Base-by-base conservation (phyloP, 1,140 invertebrate genomes). In the Zaprionus camerounensis region DNA sequence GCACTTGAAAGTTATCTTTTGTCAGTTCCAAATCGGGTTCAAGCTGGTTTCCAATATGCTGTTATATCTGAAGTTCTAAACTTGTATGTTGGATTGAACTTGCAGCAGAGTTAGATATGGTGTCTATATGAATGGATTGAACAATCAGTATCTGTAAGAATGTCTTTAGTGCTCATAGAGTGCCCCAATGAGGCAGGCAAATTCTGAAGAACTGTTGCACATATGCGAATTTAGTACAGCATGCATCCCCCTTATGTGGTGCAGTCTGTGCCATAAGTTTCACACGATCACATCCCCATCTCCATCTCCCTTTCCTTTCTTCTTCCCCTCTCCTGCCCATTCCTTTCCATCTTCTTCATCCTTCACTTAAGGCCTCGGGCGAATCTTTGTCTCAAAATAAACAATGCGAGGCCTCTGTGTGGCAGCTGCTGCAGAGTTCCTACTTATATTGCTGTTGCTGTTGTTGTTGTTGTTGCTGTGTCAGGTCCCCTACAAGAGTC, bases 321-420 rank as follows among this genome's bases (percentile, higher is more conserved):
- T 15, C 41, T 46, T 0, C 41, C 41, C 13, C 15, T n/a, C 6
- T n/a, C 3, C 41, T 2, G 41, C n/a, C 2, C n/a, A n/a, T 5
- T 17, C n/a, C 6, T 3, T 12, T 5, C 2, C 31, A 34, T 24
- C 17, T 17, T 41, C 58, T 58, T 59, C 64, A 66, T 73, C 71
- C 71, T 59, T 67, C 64, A 63, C 57, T 64, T 20, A 34, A 9
- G n/a, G 41, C 67, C 53, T 26, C 51, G 41, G 36, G 67, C 67
- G 44, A 41, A 75, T 15, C 58, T 64, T 75, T 71, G 67, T 71
- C 67, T 71, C 74, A 76, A 76, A 76, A 73, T 73, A 76, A 76
- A 76, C 74, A 76, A 76, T 62, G 62, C 20, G 38, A 62, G 57
- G 73, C 62, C 73, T 71, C 55, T 71, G 62, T 75, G 55, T 38